Evolutionary conservation across 1,140 invertebrate species (phyloP).

Genomic region (Macrobrachium nipponense): DNA sequence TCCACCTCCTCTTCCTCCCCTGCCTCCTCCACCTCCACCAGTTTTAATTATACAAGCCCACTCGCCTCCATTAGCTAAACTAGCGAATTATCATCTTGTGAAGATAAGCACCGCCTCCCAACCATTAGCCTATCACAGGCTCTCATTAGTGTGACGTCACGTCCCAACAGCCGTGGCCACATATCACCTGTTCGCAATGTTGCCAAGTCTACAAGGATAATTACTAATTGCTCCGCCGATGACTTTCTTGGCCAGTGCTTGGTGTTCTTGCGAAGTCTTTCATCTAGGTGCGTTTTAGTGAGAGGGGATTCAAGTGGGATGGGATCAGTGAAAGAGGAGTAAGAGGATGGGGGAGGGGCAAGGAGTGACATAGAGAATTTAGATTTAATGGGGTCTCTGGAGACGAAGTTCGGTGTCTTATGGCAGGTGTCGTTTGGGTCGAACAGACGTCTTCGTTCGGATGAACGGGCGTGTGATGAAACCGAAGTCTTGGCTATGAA

Average conservation of each 20-base stretch:
- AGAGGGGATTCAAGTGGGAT: too few relatives aligned
- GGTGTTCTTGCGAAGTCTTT: neutral
- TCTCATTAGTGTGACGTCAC: constrained; percentile 62
- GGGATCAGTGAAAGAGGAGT: too few relatives aligned
- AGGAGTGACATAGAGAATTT: too few relatives aligned
- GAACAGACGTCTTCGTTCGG: neutral
- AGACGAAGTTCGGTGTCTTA: too few relatives aligned
- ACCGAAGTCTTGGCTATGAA: neutral
- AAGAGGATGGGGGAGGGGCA: too few relatives aligned
- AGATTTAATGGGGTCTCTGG: too few relatives aligned
- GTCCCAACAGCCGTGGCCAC: constrained; percentile 40
- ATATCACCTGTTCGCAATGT: constrained; percentile 50
- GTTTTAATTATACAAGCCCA: constrained; percentile 55
- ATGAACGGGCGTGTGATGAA: constrained; percentile 13
- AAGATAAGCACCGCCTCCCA: constrained; percentile 53
- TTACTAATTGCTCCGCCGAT: neutral
- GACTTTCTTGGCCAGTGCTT: neutral
- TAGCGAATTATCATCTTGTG: constrained; percentile 53
- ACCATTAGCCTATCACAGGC: constrained; percentile 59
- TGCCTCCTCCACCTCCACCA: neutral
- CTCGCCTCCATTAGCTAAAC: constrained; percentile 55
- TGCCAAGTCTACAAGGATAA: constrained; percentile 30
- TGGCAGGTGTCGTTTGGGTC: too few relatives aligned
- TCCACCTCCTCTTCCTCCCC: neutral
- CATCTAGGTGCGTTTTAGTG: too few relatives aligned